Conservation (phyloP, 2,888 invertebrate genomes). For the Drosophila crucigera region DNA sequence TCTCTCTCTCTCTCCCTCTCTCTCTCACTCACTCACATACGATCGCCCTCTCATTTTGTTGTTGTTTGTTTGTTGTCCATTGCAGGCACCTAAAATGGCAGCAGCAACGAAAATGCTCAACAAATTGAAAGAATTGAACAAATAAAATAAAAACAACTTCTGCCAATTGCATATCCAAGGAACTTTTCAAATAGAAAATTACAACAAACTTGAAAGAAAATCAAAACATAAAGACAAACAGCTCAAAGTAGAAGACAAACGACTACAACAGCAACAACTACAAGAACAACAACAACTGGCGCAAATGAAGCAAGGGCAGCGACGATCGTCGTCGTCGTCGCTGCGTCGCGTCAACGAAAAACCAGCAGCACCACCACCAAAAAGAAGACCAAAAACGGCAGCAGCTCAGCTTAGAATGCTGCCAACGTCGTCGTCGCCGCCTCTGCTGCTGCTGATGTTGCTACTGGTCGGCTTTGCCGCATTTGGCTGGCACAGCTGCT, state of each 20-base stretch:
- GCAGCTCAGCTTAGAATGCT: slow-evolving; percentile 53
- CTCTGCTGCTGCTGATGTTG: slow-evolving; percentile 36
- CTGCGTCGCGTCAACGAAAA: slow-evolving; percentile 59
- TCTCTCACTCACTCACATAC: slow-evolving; percentile 11
- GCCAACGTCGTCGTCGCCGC: slow-evolving; percentile 27
- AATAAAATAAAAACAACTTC: slow-evolving; percentile 24
- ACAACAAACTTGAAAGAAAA: slow-evolving; percentile 8
- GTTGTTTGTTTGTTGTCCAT: slow-evolving; percentile 39
- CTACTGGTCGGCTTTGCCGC: slow-evolving; percentile 57
- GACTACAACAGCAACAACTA: slow-evolving; percentile 23
- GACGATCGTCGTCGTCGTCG: slow-evolving; percentile 73
- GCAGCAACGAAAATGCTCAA: slow-evolving; percentile 40
- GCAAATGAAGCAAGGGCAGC: slow-evolving; percentile 67
- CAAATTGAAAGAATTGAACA: slow-evolving; percentile 31
- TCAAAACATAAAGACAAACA: slow-evolving; percentile 22
- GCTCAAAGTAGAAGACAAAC: slow-evolving; percentile 16
- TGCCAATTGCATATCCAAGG: slow-evolving; percentile 10
- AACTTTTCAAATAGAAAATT: slow-evolving; percentile 14
- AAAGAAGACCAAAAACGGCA: slow-evolving; percentile 26
- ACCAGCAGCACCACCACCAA: slow-evolving; percentile 30
- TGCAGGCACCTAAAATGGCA: slow-evolving; percentile 43
- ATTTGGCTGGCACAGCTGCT: slow-evolving; percentile 70
- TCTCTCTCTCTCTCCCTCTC: slow-evolving; percentile 3
- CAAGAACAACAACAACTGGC: slow-evolving; percentile 59
- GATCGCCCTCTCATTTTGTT: slow-evolving; percentile 26